phyloP scores from a whole-genome alignment of 2,888 invertebrate species.

The Spodoptera exigua region DNA sequence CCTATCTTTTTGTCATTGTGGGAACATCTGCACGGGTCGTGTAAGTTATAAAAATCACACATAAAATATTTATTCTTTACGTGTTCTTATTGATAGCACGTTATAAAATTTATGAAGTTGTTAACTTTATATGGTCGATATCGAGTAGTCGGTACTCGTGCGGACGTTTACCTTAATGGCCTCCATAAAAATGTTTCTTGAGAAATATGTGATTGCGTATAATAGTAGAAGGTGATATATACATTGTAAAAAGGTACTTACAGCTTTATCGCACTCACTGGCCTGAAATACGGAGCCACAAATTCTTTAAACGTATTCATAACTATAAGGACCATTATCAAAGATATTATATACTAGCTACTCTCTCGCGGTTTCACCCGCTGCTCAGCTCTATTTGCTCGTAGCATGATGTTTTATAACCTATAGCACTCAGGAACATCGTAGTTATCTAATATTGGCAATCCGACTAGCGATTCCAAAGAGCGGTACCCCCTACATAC shows the following conservation, averaged over 20 bases:
- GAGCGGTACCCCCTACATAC: too few relatives aligned
- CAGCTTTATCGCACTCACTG: conserved; percentile 10
- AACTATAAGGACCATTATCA: too few relatives aligned
- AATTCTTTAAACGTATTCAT: too few relatives aligned
- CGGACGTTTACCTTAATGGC: conserved; percentile 57
- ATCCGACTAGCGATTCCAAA: too few relatives aligned
- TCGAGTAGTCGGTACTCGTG: conserved; percentile 58
- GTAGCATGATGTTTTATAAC: too few relatives aligned
- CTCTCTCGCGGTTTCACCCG: too few relatives aligned
- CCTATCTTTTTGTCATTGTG: conserved; percentile 59
- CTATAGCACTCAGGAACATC: too few relatives aligned
- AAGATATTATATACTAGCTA: too few relatives aligned
- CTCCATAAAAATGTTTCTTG: conserved; percentile 55
- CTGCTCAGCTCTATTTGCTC: too few relatives aligned
- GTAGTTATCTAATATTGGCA: too few relatives aligned
- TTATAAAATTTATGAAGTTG: conserved; percentile 82
- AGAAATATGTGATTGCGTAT: conserved; percentile 55
- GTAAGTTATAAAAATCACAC: conserved; percentile 68
- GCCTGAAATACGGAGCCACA: not conserved
- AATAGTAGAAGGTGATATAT: conserved; percentile 35
- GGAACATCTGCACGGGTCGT: conserved; percentile 55
- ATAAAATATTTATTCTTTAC: conserved; percentile 77
- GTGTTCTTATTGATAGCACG: conserved; percentile 78
- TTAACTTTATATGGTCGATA: conserved; percentile 77
- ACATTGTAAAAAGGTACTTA: conserved; percentile 22